Base-by-base conservation (phyloP, 2,797 vertebrate species). In the Enteromius thamalakanensis region DNA sequence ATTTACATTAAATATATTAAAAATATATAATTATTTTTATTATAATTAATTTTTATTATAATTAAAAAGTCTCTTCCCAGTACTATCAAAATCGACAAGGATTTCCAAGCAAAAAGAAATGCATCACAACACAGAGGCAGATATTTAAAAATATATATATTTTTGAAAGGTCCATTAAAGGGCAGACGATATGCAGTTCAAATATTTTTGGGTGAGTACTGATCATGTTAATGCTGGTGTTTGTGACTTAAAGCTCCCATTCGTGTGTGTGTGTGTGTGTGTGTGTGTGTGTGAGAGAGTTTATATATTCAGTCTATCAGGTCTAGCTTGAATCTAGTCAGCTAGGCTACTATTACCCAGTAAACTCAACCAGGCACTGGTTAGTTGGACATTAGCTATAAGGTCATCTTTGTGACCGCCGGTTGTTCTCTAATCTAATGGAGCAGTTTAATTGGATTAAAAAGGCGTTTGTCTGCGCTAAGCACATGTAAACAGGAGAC, bases 401-500 rank as follows among this genome's bases (percentile, higher is more conserved):
- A 76, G 47, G 34, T 76, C 74, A 49, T 67, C 17, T 14, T 12
- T 8, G 37, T 76, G 47, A 37, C 10, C 7, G 7, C 53, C 79
- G 4, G 26, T 47, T 81, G 26, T 64, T 15, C 64, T 47, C 23
- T 60, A 26, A 76, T 80, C 79, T 58, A 79, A 86, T 75, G 37
- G 19, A 70, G 75, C 78, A 9, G 17, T 29, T 51, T 17, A 83
- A 88, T 88, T 82, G 1, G 47, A 86, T 88, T 88, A 88, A 86
- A 80, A 82, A 71, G 47, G 49, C 49, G 81, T 87, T 88, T 55
- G 75, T 87, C 67, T 87, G 76, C 32, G 29, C 34, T 80, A 79
- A 69, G 79, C 81, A 79, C 80, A 88, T 87, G 87, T 86, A 88
- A 88, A 88, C 87, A 88, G 87, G 87, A 88, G 84, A 86, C 81